Base-by-base conservation (phyloP, 2,113 vertebrate species). In the Emberiza fucata region DNA sequence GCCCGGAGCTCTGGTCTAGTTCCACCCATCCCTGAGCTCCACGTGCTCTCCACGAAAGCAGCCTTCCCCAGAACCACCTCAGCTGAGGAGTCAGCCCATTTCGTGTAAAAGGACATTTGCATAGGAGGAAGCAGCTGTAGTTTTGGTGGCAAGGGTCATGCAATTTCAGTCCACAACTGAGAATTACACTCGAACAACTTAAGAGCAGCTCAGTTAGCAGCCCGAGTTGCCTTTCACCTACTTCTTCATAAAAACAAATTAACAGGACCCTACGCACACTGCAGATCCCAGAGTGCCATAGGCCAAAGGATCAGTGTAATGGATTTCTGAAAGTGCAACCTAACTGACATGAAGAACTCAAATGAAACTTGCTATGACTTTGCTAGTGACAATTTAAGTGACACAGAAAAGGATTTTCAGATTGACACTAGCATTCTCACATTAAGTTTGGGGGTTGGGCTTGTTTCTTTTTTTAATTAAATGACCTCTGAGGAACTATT, bases 81-180 rank as follows among this genome's bases (percentile, higher is more conserved):
- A 42, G 81, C 72, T 8, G 39, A 56, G 11, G 9, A 61, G 31
- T 31, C 90, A 85, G 75, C 37, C 53, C 6, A 7, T 23, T 44
- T n/a, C 2, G 0, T 31, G 79, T 71, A 51, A 50, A 87, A 82
- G 48, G 64, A 54, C 23, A 76, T 59, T 80, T 72, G 79, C 94
- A 93, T 35, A 94, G 54, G 21, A 94, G 88, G 94, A 97, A 97
- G 50, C 85, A 94, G 90, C 87, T 81, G 56, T 75, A 81, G 65
- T 21, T 76, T 72, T 79, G 40, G 81, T 85, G 85, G 48, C 88
- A 90, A 82, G 45, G 81, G 71, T 92, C 79, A 86, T 33, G 45
- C 73, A 15, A 12, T 71, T 83, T 53, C 73, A 63, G 31, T 28
- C 47, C 53, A 76, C 51, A 88, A 24, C 39, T 39, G 77, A 71